phyloP scores from a whole-genome alignment of 2,797 vertebrate genomes.

The Scolopax bukidnonensis region DNA sequence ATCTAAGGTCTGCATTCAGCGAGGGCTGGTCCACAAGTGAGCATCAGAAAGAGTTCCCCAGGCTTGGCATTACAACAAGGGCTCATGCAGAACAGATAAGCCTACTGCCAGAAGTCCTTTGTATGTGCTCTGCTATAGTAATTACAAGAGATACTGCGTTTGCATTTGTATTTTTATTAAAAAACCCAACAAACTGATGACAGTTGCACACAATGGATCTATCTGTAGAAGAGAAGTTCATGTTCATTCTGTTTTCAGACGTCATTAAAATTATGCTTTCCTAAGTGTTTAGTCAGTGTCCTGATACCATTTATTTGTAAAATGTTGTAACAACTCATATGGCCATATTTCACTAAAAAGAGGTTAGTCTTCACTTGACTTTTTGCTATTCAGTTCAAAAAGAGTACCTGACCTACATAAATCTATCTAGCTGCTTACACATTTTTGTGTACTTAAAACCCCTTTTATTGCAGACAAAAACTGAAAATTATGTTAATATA shows the following conservation, averaged over 20 bases:
- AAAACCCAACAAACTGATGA: background rate
- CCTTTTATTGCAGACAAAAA: background rate
- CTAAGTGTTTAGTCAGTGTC: background rate
- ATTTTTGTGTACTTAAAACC: background rate
- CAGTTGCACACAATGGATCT: background rate
- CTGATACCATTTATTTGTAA: background rate
- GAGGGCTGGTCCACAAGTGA: background rate
- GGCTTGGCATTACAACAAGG: background rate
- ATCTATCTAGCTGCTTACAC: background rate
- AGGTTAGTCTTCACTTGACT: background rate
- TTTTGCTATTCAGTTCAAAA: background rate
- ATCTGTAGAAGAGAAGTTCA: rapidly evolving
- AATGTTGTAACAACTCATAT: background rate
- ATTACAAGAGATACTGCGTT: background rate
- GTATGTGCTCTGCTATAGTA: rapidly evolving
- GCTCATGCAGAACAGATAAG: background rate
- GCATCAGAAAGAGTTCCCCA: background rate
- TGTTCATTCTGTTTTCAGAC: background rate
- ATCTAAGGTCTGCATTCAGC: background rate
- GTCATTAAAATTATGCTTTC: background rate
- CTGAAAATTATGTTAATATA: background rate
- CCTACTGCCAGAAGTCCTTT: background rate
- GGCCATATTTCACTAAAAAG: background rate
- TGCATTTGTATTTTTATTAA: background rate
- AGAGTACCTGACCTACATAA: background rate